Evolutionary conservation across 2,888 invertebrate genomes (phyloP).

Genomic region (Leptothorax acervorum): DNA sequence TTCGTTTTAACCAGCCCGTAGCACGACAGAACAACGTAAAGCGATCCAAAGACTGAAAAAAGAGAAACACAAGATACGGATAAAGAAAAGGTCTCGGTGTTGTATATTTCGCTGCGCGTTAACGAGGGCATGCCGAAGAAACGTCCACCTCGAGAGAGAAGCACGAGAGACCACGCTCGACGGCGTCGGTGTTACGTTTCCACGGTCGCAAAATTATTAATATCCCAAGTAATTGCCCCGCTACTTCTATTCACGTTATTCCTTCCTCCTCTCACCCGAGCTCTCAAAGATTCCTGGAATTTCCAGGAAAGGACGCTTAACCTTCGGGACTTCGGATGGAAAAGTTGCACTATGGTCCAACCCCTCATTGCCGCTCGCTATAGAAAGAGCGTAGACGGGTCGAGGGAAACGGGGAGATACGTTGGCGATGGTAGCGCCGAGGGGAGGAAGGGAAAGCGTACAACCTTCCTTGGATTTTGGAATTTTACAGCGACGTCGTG

Average conservation of each 20-base stretch:
- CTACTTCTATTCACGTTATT: constrained; percentile 63
- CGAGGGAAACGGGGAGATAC: constrained; percentile 31
- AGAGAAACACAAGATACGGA: constrained; percentile 1
- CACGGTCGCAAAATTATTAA: constrained; percentile 66
- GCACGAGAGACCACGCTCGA: constrained; percentile 37
- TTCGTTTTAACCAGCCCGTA: not conserved
- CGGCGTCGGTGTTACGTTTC: constrained; percentile 46
- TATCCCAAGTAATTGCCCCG: constrained; percentile 68
- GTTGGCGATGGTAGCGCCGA: constrained; percentile 41
- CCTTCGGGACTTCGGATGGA: constrained; percentile 60
- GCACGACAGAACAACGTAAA: not conserved
- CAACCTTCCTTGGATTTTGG: constrained; percentile 74
- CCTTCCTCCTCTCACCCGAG: constrained; percentile 54
- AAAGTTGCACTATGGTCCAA: constrained; percentile 61
- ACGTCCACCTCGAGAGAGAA: constrained; percentile 49
- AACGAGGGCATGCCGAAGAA: constrained; percentile 54
- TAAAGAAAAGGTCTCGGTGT: constrained; percentile 34
- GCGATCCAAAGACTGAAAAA: constrained; percentile 14
- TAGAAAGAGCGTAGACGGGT: constrained; percentile 33
- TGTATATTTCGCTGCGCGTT: constrained; percentile 52
- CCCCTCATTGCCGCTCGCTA: constrained; percentile 33
- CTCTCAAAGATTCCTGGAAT: constrained; percentile 73
- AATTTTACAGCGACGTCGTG: constrained; percentile 74
- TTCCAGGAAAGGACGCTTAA: constrained; percentile 68
- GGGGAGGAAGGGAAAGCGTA: constrained; percentile 32